Evolutionary conservation across 2,113 vertebrate genomes (phyloP).

Genomic region (Neopipo cinnamomea): DNA sequence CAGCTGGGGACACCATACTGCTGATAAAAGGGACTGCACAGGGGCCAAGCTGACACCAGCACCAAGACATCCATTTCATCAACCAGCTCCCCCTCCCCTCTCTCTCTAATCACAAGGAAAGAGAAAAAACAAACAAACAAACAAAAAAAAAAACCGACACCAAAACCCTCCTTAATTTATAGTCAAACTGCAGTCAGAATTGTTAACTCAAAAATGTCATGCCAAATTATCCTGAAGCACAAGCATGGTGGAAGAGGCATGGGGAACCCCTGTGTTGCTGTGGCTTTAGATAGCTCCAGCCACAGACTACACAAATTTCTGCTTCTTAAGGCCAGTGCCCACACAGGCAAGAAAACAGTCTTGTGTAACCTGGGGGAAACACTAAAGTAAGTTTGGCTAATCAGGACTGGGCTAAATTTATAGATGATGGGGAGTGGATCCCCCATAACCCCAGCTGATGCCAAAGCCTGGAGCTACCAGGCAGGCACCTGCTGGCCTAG

Average conservation of each 20-base stretch:
- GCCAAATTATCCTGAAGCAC: neutral
- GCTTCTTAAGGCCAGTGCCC: neutral
- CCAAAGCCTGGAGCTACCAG: neutral
- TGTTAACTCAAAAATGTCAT: neutral
- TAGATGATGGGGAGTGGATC: neutral
- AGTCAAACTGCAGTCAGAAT: neutral
- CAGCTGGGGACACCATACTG: constrained; percentile 14
- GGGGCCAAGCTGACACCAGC: neutral
- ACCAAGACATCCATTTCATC: neutral
- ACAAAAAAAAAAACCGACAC: neutral
- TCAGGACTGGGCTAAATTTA: neutral
- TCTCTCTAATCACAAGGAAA: neutral
- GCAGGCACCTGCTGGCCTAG: neutral
- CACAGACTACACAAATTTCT: neutral
- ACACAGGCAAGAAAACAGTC: neutral
- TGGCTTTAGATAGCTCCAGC: neutral
- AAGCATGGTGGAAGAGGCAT: rapidly evolving
- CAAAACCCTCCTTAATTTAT: neutral
- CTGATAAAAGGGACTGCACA: neutral
- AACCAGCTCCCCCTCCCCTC: neutral
- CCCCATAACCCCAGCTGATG: no score
- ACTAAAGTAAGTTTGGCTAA: neutral
- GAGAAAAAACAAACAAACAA: neutral
- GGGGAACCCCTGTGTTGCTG: rapidly evolving
- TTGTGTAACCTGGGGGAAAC: neutral